Evolutionary conservation across 2,113 vertebrate species (phyloP), one percentile per base, ranked within the genome.

Genomic region (Monopterus albus): DNA sequence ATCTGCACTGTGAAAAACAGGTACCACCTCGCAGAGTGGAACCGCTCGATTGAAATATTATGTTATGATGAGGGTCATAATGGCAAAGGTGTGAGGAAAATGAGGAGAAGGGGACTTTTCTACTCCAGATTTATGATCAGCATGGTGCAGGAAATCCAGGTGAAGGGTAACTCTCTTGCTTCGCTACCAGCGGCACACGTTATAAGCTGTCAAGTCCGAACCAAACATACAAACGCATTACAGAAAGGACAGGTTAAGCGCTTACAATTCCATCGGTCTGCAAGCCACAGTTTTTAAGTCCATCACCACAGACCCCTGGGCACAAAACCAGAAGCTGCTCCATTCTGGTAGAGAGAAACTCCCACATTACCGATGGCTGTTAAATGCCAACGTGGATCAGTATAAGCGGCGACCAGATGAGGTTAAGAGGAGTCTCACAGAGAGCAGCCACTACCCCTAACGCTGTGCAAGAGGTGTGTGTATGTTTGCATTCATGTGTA

Each of bases 391-490:
- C 72, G 78, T 82, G 82, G 82, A 79, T 87, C 70, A 53, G 40
- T 20, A 21, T 23, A 29, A 64, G 73, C 75, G 42, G 12, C 73
- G 8, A 71, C 74, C 70, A 85, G 75, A 78, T 47, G 59, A 79
- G 58, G 68, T 61, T 65, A 63, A 69, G 79, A 83, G 70, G 71
- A 78, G 65, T 51, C 61, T 77, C 25, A 36, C 15, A 10, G 6
- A 72, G 74, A 60, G 45, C 46, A 75, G 50, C 71, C 71, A 36
- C 33, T 26, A 14, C 7, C 51, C 78, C 49, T 20, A 6, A 51
- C 74, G 76, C 71, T 72, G 45, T 59, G 68, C 65, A 76, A 77
- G 87, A 90, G 86, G 88, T 91, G 89, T 79, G 66, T 65, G 58
- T 52, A 49, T 66, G 26, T 75, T 75, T 65, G 65, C 63, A 75